Base-by-base conservation (phyloP, 2,113 vertebrate genomes). In the Tylochromis polylepis region DNA sequence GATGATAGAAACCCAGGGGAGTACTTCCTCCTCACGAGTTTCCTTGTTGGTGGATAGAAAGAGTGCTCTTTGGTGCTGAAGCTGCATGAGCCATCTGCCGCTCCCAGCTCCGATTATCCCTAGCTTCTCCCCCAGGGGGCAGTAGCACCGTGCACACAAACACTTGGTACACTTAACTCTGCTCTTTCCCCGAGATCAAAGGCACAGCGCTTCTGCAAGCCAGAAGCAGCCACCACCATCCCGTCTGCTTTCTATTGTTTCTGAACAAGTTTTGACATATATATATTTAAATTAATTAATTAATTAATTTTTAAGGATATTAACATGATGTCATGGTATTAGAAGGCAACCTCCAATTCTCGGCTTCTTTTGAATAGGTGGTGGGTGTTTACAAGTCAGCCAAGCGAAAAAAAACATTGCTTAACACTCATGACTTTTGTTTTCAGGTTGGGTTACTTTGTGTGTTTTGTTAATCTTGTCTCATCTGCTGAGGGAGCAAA, bases 91-190 rank as follows among this genome's bases (percentile, higher is more conserved):
- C 88, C 87, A 90, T 91, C 87, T 94, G 91, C 86, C 15, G 81
- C 89, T 91, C 90, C 90, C 70, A 79, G 81, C 80, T 11, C 29
- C 38, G 70, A 85, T 87, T 78, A 92, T 90, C 75, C 87, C 81
- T 59, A 1, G 12, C 18, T 15, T 67, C 4, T 57, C 91, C 95
- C 92, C 91, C 87, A 96, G 95, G 93, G 95, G 95, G 95, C 95
- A 95, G 92, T 96, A 95, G 89, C 78, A 93, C 46, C 80, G 91
- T 95, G 75, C 88, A 43, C 79, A 93, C 70, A 12, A 38, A 46
- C 84, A 70, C 77, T 43, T 15, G 4, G n/a, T 79, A 78, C 75
- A 22, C 57, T 85, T 41, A 20, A 36, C 85, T 65, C 57, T 77
- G 86, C 43, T 88, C 78, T 83, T 46, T 81, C 88, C 75, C 86